phyloP scores from a whole-genome alignment of 2,797 vertebrate species.

The Xiphophorus birchmanni region DNA sequence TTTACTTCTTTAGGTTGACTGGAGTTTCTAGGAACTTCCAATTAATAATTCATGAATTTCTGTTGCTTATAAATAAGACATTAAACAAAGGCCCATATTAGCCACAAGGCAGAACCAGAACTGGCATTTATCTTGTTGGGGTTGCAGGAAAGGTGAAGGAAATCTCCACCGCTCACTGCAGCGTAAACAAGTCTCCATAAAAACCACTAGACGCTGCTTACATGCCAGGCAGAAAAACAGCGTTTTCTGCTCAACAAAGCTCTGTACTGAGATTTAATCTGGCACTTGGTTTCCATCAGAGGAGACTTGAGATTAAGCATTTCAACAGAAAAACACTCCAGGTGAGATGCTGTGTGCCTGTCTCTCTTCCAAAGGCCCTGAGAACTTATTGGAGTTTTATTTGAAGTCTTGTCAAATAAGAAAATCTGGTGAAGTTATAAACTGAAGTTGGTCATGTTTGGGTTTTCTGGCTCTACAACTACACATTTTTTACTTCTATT shows the following conservation, averaged over 20 bases:
- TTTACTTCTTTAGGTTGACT: neutral
- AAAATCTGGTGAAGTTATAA: neutral
- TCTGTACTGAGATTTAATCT: neutral
- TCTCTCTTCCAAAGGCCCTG: neutral
- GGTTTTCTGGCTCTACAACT: neutral
- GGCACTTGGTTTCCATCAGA: neutral
- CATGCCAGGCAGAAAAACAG: neutral
- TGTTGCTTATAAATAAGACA: neutral
- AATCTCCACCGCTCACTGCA: neutral
- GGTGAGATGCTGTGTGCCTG: neutral
- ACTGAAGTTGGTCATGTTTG: neutral
- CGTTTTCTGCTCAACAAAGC: neutral
- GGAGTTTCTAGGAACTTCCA: neutral
- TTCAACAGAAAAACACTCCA: neutral
- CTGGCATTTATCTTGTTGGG: neutral
- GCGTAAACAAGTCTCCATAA: neutral
- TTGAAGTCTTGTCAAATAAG: neutral
- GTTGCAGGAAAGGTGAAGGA: neutral
- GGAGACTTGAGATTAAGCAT: neutral
- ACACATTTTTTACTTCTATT: neutral
- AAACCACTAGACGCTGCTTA: neutral
- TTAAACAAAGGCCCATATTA: neutral
- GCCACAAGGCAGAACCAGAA: slow-evolving; percentile 1
- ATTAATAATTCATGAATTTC: neutral
- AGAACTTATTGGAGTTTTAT: neutral